Percentiles rank a stretch among this genome's conserved stretches.
phyloP scores from a whole-genome alignment of 2,113 vertebrate species.

The Baryphthengus martii region DNA sequence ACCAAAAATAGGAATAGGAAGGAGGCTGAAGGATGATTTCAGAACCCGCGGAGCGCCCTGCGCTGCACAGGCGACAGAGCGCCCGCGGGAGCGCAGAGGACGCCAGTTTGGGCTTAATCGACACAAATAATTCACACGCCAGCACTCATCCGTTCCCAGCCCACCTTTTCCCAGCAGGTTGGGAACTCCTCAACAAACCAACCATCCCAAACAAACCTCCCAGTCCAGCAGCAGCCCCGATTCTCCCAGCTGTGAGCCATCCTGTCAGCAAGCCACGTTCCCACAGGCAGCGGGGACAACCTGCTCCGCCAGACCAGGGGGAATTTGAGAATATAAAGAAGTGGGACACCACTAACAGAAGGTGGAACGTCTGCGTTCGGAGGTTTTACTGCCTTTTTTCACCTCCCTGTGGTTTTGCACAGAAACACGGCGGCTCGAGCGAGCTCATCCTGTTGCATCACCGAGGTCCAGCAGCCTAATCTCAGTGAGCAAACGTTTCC shows the following conservation, averaged over 20 bases:
- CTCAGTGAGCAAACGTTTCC: not conserved
- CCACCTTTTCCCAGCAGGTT: not conserved
- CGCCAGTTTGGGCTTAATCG: not conserved
- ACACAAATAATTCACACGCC: not conserved
- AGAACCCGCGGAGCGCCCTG: not conserved
- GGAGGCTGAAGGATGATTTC: not conserved
- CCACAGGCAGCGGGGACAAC: accelerated
- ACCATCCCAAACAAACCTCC: not conserved
- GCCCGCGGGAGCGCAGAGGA: not conserved
- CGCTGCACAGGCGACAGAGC: not conserved
- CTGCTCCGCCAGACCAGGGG: not conserved
- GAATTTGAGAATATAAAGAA: accelerated
- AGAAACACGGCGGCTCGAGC: accelerated
- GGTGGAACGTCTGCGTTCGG: not conserved
- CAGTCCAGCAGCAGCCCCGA: not conserved
- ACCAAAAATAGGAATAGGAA: not conserved
- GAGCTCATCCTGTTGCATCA: not conserved
- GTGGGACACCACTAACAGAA: accelerated
- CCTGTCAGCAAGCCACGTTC: accelerated
- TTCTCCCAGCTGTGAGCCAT: not conserved
- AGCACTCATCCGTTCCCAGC: not conserved
- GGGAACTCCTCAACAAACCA: not conserved
- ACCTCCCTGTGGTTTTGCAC: not conserved
- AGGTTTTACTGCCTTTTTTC: not conserved
- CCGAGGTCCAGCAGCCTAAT: not conserved